phyloP scores from a whole-genome alignment of 1,140 invertebrate genomes.

The Drosophila rhopaloa region DNA sequence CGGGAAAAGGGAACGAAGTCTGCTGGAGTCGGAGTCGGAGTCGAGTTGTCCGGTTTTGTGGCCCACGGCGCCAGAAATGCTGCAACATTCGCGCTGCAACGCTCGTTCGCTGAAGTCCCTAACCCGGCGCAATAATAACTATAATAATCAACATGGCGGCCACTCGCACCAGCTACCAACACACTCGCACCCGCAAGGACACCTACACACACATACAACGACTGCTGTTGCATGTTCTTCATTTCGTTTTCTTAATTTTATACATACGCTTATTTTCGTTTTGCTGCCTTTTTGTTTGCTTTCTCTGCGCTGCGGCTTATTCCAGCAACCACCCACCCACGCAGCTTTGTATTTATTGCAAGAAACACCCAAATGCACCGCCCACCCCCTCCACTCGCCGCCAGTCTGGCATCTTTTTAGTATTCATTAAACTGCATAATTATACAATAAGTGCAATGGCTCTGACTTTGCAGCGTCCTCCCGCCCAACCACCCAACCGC shows the following conservation, averaged over 20 bases:
- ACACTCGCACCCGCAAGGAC: slow-evolving; percentile 11
- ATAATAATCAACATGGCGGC: slow-evolving; percentile 73
- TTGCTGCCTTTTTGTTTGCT: slow-evolving; percentile 52
- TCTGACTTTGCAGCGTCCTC: slow-evolving; percentile 45
- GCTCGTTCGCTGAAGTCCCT: slow-evolving; percentile 39
- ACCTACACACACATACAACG: slow-evolving; percentile 16
- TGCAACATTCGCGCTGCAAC: slow-evolving; percentile 31
- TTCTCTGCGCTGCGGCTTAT: slow-evolving; percentile 15
- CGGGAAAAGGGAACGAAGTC: neutral
- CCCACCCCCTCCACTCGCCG: neutral
- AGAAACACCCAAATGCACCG: slow-evolving; percentile 9
- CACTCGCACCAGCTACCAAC: slow-evolving; percentile 24
- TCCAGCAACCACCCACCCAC: neutral
- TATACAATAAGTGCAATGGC: slow-evolving; percentile 80
- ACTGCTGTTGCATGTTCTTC: slow-evolving; percentile 37
- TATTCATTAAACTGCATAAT: slow-evolving; percentile 82
- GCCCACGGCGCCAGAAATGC: slow-evolving; percentile 53
- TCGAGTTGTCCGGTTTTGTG: slow-evolving; percentile 10
- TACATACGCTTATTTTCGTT: slow-evolving; percentile 74
- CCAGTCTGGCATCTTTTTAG: slow-evolving; percentile 64
- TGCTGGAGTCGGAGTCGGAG: neutral
- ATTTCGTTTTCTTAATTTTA: slow-evolving; percentile 80
- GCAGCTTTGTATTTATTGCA: slow-evolving; percentile 70
- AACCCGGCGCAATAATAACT: slow-evolving; percentile 67
- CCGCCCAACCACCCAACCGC: too few relatives aligned